A percentile compares a stretch with the other conserved stretches of the same genome.
phyloP scores from a whole-genome alignment of 2,888 invertebrate species.

The Phyllotreta striolata region DNA sequence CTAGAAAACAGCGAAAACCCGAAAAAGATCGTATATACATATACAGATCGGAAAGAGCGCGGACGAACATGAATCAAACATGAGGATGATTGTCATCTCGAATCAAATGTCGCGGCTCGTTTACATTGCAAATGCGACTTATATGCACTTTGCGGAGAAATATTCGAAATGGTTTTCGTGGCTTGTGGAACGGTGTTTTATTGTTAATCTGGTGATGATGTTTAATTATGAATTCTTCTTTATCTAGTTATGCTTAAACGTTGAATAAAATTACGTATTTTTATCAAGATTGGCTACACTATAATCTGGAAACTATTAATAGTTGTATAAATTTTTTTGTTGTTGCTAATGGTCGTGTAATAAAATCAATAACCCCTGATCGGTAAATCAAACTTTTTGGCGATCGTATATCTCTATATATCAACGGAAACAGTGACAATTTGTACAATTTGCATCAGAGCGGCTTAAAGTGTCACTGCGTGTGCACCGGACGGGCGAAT shows the following conservation, averaged over 20 bases:
- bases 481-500: conserved; percentile 23
- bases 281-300: too few species aligned
- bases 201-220: too few species aligned
- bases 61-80: conserved; percentile 26
- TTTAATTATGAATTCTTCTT: too few species aligned
- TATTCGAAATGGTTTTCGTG: too few species aligned
- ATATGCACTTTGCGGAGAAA: background rate
- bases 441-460: conserved; percentile 29
- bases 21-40: too few species aligned
- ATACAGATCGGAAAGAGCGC: conserved; percentile 17
- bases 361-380: background rate
- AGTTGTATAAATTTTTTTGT: too few species aligned
- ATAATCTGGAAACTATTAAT: too few species aligned
- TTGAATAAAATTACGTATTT: too few species aligned
- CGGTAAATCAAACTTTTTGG: conserved; percentile 13
- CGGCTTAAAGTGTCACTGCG: conserved; percentile 30
- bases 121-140: conserved; percentile 2
- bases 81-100: conserved; percentile 30
- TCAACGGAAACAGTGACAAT: conserved; percentile 27
- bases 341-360: too few species aligned
- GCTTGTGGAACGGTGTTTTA: too few species aligned
- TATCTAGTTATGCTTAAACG: too few species aligned
- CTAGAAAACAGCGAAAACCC: conserved; percentile 15
- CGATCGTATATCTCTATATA: conserved; percentile 20
- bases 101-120: conserved; percentile 21